Conservation (phyloP, 1,140 invertebrate genomes). For the Trichonephila clavata region DNA sequence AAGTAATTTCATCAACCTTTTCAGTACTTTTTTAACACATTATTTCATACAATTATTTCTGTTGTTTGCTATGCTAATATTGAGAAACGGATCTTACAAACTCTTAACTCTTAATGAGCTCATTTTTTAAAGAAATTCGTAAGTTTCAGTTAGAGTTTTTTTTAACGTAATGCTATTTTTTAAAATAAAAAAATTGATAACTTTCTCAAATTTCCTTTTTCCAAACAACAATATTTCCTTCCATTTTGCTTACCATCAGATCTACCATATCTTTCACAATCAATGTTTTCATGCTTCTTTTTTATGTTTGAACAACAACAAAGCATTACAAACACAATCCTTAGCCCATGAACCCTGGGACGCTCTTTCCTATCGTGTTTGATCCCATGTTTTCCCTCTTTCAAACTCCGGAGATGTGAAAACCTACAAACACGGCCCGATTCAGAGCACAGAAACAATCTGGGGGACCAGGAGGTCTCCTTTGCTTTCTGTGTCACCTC, state of each 20-base stretch:
- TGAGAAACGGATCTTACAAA: too few species aligned
- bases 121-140: too few species aligned
- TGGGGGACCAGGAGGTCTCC: not conserved
- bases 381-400: conserved; percentile 27
- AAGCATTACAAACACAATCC: conserved; percentile 27
- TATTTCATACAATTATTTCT: too few species aligned
- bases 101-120: too few species aligned
- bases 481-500: not conserved
- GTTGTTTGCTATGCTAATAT: too few species aligned
- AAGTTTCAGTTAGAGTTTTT: too few species aligned
- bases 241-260: not conserved
- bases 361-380: conserved; percentile 10
- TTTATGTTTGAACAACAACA: conserved; percentile 13
- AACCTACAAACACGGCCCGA: conserved; percentile 59
- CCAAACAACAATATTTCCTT: not conserved
- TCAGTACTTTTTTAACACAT: too few species aligned
- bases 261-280: not conserved
- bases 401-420: conserved; percentile 6
- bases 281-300: not conserved
- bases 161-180: too few species aligned
- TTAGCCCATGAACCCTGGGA: not conserved
- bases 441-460: conserved; percentile 51
- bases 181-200: too few species aligned
- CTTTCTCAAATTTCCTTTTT: too few species aligned
- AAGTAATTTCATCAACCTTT: too few species aligned